Percentiles rank a stretch among this genome's conserved stretches.
Conservation (phyloP, 2,113 vertebrate genomes). For the Puffinus mauretanicus region DNA sequence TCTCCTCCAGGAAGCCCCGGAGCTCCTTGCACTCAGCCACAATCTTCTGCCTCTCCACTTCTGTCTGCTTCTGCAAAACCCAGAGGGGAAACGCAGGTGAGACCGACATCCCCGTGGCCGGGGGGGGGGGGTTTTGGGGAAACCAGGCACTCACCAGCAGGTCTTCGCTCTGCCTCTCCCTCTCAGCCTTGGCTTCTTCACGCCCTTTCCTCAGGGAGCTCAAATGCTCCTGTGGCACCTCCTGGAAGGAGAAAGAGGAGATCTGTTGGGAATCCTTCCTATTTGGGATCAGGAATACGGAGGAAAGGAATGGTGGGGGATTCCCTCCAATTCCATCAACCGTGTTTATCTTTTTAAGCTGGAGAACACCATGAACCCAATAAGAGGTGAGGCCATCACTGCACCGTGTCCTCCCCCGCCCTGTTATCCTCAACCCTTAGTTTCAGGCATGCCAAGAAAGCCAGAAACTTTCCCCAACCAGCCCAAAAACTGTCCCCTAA, state of each 20-base stretch:
- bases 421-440: neutral
- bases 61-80: neutral
- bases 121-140: fast-evolving
- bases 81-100: neutral
- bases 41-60: constrained; percentile 23
- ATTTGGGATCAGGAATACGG: neutral
- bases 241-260: neutral
- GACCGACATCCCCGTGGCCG: fast-evolving
- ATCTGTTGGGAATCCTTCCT: neutral
- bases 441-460: neutral
- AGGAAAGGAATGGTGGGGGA: neutral
- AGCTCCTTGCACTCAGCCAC: constrained; percentile 12
- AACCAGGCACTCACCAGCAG: neutral
- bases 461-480: neutral
- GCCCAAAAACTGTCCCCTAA: neutral
- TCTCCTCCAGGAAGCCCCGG: neutral
- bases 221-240: constrained; percentile 51
- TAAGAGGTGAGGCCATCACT: neutral
- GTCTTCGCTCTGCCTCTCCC: constrained; percentile 21
- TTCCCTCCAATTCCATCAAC: too few species aligned
- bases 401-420: fast-evolving
- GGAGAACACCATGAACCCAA: neutral
- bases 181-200: constrained; percentile 13
- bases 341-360: neutral
- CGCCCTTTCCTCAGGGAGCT: constrained; percentile 9